phyloP scores from a whole-genome alignment of 2,888 invertebrate species.

The Trilocha varians region DNA sequence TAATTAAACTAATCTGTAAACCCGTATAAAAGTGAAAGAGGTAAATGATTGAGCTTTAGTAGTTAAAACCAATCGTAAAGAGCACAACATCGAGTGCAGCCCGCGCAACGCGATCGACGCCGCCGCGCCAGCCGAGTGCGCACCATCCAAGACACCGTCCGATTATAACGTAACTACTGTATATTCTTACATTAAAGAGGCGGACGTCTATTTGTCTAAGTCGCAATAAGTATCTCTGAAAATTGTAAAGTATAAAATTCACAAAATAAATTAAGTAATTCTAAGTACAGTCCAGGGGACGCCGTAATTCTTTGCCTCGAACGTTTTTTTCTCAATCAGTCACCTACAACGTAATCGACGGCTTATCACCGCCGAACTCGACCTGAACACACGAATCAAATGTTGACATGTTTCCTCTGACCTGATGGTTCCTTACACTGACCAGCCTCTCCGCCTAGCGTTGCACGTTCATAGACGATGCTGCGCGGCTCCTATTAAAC shows the following conservation, averaged over 20 bases:
- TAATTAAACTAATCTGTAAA: conserved; percentile 74
- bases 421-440: conserved; percentile 27
- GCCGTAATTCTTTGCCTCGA: conserved; percentile 59
- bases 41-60: conserved; percentile 72
- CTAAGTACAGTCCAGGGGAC: conserved; percentile 71
- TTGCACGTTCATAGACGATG: conserved; percentile 32
- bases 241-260: conserved; percentile 63
- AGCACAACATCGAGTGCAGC: conserved; percentile 44
- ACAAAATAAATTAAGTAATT: conserved; percentile 71
- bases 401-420: conserved; percentile 44
- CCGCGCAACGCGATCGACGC: conserved; percentile 21
- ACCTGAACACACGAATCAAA: conserved; percentile 44
- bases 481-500: conserved; percentile 53
- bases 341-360: conserved; percentile 57
- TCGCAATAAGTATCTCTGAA: conserved; percentile 62
- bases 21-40: conserved; percentile 74
- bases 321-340: conserved; percentile 63
- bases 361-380: conserved; percentile 32
- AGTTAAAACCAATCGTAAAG: conserved; percentile 65
- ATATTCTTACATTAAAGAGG: conserved; percentile 62
- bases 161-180: conserved; percentile 35
- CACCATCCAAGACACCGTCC: conserved; percentile 31
- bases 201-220: conserved; percentile 65
- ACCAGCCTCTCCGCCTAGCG: conserved; percentile 42
- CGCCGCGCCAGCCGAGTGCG: conserved; percentile 18